phyloP scores from a whole-genome alignment of 2,888 invertebrate genomes.

The Acanthosepion lycidas region DNA sequence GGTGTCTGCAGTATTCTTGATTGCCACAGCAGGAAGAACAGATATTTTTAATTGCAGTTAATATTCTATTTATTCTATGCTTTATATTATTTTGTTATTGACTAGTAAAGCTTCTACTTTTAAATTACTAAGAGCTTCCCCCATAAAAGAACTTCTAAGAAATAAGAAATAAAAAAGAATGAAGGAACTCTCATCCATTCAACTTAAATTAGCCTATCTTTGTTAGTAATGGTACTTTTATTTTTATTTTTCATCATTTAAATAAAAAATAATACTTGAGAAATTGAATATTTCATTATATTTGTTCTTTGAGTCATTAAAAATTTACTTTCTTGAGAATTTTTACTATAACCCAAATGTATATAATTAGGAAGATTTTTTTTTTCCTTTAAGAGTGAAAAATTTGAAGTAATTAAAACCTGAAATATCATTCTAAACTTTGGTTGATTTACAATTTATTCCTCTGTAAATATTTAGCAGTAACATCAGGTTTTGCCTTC shows the following conservation, averaged over 20 bases:
- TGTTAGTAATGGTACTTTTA: neutral
- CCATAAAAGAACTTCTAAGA: neutral
- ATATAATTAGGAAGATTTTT: slow-evolving; percentile 1
- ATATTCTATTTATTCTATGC: neutral
- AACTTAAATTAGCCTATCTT: neutral
- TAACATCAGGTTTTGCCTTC: neutral
- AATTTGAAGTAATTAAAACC: neutral
- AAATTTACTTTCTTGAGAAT: neutral
- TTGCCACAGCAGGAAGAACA: neutral
- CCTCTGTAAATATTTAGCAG: neutral
- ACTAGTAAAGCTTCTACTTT: neutral
- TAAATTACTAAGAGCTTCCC: neutral
- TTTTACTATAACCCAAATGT: neutral
- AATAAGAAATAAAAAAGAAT: neutral
- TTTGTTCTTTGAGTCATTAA: neutral
- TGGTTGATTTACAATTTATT: neutral
- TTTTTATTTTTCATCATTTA: neutral
- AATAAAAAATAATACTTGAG: neutral
- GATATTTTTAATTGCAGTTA: neutral
- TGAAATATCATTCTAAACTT: neutral
- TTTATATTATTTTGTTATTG: slow-evolving; percentile 33
- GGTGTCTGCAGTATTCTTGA: neutral
- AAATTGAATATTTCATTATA: neutral
- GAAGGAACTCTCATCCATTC: neutral
- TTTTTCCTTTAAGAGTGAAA: neutral